Conservation (phyloP, 2,113 vertebrate species). For the Oncorhynchus gorbuscha region DNA sequence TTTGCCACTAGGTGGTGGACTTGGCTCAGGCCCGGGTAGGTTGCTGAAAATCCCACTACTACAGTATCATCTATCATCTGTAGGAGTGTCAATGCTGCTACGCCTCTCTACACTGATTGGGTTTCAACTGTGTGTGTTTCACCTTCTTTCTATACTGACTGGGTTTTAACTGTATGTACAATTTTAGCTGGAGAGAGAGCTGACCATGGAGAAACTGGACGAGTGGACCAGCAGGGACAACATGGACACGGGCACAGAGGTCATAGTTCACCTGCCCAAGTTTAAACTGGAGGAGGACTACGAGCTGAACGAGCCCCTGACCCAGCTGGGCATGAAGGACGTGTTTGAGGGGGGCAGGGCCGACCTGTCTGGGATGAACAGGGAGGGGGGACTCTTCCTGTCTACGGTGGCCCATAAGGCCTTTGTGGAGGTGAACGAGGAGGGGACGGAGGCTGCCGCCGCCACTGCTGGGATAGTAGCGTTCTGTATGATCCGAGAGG, state of each 20-base stretch:
- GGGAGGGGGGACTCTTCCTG: constrained; percentile 75
- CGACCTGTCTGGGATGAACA: constrained; percentile 87
- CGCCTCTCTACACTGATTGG: too few relatives aligned
- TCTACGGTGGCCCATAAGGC: constrained; percentile 87
- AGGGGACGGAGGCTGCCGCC: constrained; percentile 89
- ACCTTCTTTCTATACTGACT: too few relatives aligned
- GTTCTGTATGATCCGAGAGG: constrained; percentile 68
- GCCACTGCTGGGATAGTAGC: constrained; percentile 75
- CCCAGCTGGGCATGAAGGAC: constrained; percentile 78
- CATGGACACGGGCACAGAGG: constrained; percentile 66
- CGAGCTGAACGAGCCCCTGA: constrained; percentile 71
- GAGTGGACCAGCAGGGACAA: constrained; percentile 81
- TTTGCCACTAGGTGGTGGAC: too few relatives aligned
- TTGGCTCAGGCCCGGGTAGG: too few relatives aligned
- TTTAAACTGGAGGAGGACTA: constrained; percentile 88
- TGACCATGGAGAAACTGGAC: constrained; percentile 79
- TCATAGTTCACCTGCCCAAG: constrained; percentile 79
- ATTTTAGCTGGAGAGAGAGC: constrained; percentile 80
- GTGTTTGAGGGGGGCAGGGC: constrained; percentile 76
- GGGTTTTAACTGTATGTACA: too few relatives aligned
- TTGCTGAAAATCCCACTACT: too few relatives aligned
- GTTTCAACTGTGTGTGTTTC: neutral
- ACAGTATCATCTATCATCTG: too few relatives aligned
- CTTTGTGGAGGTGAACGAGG: constrained; percentile 92
- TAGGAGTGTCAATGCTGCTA: too few relatives aligned